Conservation (phyloP, 1,140 invertebrate genomes). For the Calliopsis andreniformis region DNA sequence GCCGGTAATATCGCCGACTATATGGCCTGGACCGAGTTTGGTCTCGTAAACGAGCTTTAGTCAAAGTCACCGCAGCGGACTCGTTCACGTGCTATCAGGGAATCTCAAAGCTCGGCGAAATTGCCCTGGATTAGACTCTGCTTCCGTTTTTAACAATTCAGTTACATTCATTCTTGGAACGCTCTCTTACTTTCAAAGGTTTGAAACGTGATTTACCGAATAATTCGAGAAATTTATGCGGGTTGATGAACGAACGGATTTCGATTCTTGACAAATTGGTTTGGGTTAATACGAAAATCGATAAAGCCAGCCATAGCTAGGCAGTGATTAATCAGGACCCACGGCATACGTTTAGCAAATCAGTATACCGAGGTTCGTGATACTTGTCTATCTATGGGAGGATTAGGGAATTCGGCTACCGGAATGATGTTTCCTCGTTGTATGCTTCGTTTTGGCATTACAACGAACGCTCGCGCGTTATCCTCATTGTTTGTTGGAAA, state of each 20-base stretch:
- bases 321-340: constrained; percentile 45
- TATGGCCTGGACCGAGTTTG: constrained; percentile 50
- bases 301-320: constrained; percentile 16
- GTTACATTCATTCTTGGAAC: neutral
- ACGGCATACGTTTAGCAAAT: constrained; percentile 45
- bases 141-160: neutral
- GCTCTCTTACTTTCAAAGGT: too few relatives aligned
- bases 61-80: neutral
- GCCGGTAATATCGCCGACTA: constrained; percentile 18
- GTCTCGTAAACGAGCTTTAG: constrained; percentile 2
- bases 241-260: neutral
- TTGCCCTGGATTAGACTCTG: too few relatives aligned
- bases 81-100: neutral
- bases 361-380: constrained; percentile 20
- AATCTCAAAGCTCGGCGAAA: too few relatives aligned
- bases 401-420: too few relatives aligned
- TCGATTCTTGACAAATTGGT: neutral
- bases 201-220: too few relatives aligned
- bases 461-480: too few relatives aligned
- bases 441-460: too few relatives aligned
- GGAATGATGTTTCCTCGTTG: too few relatives aligned
- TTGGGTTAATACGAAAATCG: constrained; percentile 6
- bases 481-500: too few relatives aligned
- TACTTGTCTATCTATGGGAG: constrained; percentile 59
- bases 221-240: neutral